A percentile compares a stretch with the other conserved stretches of the same genome.
Conservation (phyloP, 2,113 vertebrate genomes). For the Sitta europaea region DNA sequence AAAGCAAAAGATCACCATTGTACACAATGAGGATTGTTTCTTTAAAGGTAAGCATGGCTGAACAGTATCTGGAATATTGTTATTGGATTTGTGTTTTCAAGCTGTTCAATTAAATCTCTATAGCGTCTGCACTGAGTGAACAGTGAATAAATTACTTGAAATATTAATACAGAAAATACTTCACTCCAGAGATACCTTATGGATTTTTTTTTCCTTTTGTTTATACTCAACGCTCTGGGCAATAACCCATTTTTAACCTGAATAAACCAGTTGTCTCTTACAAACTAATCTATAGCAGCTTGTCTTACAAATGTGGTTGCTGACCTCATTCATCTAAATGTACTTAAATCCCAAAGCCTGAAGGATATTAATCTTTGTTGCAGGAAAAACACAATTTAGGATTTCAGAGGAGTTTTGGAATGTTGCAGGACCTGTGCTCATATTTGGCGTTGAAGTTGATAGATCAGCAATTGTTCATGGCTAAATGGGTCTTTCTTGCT, state of each 20-base stretch:
- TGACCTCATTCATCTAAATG: background rate
- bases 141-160: background rate
- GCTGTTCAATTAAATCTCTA: background rate
- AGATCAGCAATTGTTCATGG: background rate
- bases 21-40: constrained; percentile 94
- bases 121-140: background rate
- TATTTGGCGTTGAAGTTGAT: background rate
- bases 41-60: constrained; percentile 83
- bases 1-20: constrained; percentile 85
- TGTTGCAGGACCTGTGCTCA: background rate
- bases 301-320: background rate
- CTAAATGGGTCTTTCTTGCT: background rate
- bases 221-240: background rate
- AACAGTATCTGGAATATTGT: background rate
- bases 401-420: background rate
- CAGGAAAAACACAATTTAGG: background rate
- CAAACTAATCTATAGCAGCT: background rate
- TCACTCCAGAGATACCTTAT: background rate
- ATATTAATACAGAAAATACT: background rate
- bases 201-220: background rate
- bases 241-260: background rate
- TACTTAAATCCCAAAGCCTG: background rate
- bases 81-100: background rate
- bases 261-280: background rate
- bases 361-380: background rate